phyloP scores from a whole-genome alignment of 2,888 invertebrate genomes.

The Tinea trinotella region DNA sequence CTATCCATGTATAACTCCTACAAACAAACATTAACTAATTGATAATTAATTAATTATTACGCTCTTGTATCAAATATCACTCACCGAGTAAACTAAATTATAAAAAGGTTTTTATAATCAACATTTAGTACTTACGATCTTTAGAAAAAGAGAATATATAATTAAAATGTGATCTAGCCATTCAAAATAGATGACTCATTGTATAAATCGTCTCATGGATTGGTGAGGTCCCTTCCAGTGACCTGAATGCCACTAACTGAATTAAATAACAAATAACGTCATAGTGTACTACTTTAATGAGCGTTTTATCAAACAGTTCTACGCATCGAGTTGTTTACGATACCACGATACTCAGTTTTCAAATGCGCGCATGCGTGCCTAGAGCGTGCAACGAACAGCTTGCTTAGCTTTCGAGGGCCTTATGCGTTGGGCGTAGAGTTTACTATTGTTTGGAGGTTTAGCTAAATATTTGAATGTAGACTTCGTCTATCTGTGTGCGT shows the following conservation, averaged over 20 bases:
- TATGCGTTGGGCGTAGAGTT: constrained; percentile 26
- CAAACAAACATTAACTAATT: no score
- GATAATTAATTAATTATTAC: no score
- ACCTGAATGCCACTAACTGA: constrained; percentile 21
- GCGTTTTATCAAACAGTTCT: constrained; percentile 49
- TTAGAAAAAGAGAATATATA: constrained; percentile 6
- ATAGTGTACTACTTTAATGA: constrained; percentile 34
- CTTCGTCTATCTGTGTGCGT: constrained; percentile 35
- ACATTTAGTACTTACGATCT: neutral
- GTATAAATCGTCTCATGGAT: constrained; percentile 4
- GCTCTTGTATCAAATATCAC: neutral
- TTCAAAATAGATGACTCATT: constrained; percentile 13
- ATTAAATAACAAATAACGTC: constrained; percentile 35
- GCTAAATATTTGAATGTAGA: neutral
- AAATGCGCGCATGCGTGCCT: constrained; percentile 45
- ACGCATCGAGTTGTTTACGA: constrained; percentile 59
- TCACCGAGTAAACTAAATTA: no score
- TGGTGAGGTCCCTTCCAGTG: neutral
- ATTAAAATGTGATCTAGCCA: constrained; percentile 9
- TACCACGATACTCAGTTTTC: constrained; percentile 49
- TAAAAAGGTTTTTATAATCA: neutral
- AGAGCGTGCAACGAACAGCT: constrained; percentile 32
- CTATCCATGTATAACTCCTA: no score
- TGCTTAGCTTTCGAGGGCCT: constrained; percentile 29
- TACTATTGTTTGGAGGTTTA: neutral